Evolutionary conservation across 2,113 vertebrate species (phyloP).

Genomic region (Centrocercus urophasianus): DNA sequence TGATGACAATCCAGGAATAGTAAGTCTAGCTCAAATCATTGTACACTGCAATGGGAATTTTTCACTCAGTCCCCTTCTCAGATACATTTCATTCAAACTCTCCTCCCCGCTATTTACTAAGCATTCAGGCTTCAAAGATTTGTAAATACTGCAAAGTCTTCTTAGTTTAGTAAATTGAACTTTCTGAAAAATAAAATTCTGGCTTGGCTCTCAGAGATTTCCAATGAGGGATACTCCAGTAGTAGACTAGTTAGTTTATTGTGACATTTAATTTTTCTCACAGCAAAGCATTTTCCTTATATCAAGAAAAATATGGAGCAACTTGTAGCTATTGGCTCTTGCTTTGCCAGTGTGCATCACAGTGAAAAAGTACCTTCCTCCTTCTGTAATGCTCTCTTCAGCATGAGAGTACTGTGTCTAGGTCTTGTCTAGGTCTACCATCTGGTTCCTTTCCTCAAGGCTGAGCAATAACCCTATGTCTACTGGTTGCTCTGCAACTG

Average conservation of each 20-base stretch:
- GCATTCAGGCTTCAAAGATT: background rate
- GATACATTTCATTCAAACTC: background rate
- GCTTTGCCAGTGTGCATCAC: fast-evolving
- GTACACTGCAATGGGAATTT: background rate
- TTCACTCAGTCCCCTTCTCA: background rate
- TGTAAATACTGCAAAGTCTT: background rate
- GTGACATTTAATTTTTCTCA: background rate
- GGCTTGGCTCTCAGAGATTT: background rate
- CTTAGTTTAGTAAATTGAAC: background rate
- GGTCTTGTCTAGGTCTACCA: background rate
- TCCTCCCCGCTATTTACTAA: background rate
- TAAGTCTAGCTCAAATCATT: constrained; percentile 7
- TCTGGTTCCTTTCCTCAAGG: background rate
- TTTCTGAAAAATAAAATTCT: background rate
- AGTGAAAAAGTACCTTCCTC: background rate
- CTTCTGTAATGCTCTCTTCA: fast-evolving
- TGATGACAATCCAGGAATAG: background rate
- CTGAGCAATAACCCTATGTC: background rate
- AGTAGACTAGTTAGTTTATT: background rate
- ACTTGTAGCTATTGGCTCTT: background rate
- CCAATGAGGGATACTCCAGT: background rate
- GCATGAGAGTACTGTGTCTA: background rate
- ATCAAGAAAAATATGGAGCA: background rate
- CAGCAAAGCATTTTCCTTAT: background rate
- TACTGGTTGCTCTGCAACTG: fast-evolving